phyloP scores from a whole-genome alignment of 2,113 vertebrate genomes.

The Scalopus aquaticus region DNA sequence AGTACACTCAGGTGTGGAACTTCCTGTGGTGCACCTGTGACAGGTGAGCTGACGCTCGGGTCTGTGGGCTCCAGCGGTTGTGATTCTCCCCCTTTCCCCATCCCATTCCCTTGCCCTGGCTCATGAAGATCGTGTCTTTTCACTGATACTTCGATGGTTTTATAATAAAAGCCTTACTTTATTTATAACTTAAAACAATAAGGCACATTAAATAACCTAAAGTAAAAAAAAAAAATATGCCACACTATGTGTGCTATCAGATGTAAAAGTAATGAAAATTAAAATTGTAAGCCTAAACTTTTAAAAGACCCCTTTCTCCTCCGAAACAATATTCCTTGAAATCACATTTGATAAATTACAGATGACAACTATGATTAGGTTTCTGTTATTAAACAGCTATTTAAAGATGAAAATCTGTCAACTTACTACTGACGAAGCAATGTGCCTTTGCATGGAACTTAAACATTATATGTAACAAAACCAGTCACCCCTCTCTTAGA shows the following conservation, averaged over 20 bases:
- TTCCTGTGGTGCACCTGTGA: conserved; percentile 28
- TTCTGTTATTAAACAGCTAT: not conserved
- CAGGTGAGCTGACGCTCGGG: not conserved
- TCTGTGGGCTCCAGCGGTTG: not conserved
- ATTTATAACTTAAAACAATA: conserved; percentile 74
- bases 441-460: not conserved
- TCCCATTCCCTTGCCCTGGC: conserved; percentile 52
- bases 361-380: conserved; percentile 1
- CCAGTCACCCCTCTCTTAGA: not conserved
- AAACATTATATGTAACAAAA: conserved; percentile 20
- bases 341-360: conserved; percentile 13
- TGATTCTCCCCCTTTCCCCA: not conserved
- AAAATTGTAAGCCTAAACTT: conserved; percentile 28
- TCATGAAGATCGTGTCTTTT: conserved; percentile 73
- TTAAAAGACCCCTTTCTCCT: conserved; percentile 14
- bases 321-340: conserved; percentile 17
- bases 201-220: conserved; percentile 68
- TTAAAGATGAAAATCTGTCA: conserved; percentile 5
- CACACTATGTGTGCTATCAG: conserved; percentile 5
- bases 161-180: conserved; percentile 75
- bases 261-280: conserved; percentile 24
- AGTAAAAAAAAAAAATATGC: no score
- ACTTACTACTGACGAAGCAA: not conserved
- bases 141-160: conserved; percentile 83
- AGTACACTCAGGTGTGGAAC: not conserved